A percentile compares a stretch with the other conserved stretches of the same genome.
These are phyloP conservation scores for Dryobotodes eremita DNA, from an alignment of 2,888 invertebrate genomes.

Conservation along the genomic window DNA sequence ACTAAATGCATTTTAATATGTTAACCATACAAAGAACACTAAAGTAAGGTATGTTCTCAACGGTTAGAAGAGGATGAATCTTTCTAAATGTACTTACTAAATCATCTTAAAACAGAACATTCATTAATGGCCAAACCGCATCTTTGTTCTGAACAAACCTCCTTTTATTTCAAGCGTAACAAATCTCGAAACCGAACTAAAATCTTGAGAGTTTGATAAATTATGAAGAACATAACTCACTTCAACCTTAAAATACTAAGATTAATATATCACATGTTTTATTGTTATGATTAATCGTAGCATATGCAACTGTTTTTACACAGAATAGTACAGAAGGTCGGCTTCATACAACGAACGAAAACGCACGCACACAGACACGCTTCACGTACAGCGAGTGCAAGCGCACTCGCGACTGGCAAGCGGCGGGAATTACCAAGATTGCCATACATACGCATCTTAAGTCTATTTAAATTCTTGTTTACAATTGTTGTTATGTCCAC, in stretches of 20 bases:
- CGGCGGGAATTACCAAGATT: neutral
- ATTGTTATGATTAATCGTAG: slow-evolving; percentile 62
- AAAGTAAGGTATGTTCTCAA: neutral
- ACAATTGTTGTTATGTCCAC: neutral
- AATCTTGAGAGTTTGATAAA: slow-evolving; percentile 55
- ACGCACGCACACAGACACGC: neutral
- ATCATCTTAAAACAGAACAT: slow-evolving; percentile 22
- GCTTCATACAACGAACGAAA: neutral
- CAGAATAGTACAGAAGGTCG: neutral
- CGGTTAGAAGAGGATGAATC: neutral
- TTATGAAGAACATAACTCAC: slow-evolving; percentile 55
- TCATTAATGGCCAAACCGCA: slow-evolving; percentile 31
- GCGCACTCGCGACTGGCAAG: neutral
- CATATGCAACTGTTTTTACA: slow-evolving; percentile 34
- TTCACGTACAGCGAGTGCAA: neutral
- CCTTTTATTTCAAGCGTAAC: slow-evolving; percentile 28
- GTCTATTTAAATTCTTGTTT: neutral
- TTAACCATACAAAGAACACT: neutral
- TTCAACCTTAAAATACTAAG: slow-evolving; percentile 54
- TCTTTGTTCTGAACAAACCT: slow-evolving; percentile 22
- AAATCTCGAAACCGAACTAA: slow-evolving; percentile 27
- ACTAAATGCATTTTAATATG: neutral
- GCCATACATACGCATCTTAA: neutral
- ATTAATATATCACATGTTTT: slow-evolving; percentile 63
- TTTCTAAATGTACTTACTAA: neutral